Base-by-base conservation (phyloP, 1,140 invertebrate genomes). In the Dufourea novaeangliae region DNA sequence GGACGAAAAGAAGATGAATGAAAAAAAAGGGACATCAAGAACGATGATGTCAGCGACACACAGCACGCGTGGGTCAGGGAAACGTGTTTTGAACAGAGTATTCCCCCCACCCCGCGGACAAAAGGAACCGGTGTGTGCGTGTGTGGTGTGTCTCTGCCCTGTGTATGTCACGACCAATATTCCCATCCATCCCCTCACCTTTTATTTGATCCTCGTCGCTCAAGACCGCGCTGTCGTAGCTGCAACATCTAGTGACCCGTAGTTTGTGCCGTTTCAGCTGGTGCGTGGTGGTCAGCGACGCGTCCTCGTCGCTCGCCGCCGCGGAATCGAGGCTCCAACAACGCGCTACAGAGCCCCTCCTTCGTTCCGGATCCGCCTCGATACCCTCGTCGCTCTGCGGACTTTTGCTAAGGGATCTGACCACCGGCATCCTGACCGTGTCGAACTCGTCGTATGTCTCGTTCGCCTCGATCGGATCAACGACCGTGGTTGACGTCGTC, bases 141-240 rank as follows among this genome's bases (percentile, higher is more conserved):
- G n/a, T n/a, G n/a, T n/a, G n/a, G n/a, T n/a, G n/a, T n/a, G n/a
- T n/a, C n/a, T n/a, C n/a, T n/a, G n/a, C n/a, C n/a, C n/a, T 7
- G 41, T n/a, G 46, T n/a, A 50, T n/a, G 20, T 50, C n/a, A 50
- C n/a, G 7, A n/a, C 20, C 6, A 7, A 50, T 50, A 54, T 54
- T 12, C n/a, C 34, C 46, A 63, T 71, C 68, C n/a, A n/a, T n/a
- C 67, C 57, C 75, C 67, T 88, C 71, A 89, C 89, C 88, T 83
- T 91, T 90, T 37, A 83, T 82, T 63, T 88, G 87, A 82, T 94
- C 93, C 39, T 94, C 93, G 67, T 94, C 93, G 78, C 93, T 93
- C 11, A 93, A 90, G 10, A 92, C 92, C 2, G 93, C 94, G 20
- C 93, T 94, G 84, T 94, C 94, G 0, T 93, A 93, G 80, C 93